Conservation (phyloP, 2,888 invertebrate species). For the Phortica magna region DNA sequence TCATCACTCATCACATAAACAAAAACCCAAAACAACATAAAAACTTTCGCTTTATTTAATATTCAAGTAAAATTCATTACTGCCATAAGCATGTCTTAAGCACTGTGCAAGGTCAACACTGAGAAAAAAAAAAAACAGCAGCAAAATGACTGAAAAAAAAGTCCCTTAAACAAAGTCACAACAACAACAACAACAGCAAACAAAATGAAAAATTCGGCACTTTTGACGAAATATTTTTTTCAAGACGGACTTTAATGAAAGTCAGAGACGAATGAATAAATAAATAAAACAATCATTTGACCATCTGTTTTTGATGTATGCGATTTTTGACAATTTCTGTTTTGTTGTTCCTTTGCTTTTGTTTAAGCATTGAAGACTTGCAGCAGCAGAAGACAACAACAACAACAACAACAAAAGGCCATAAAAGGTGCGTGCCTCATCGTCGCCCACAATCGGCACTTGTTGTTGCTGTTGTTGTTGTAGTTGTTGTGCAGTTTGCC, state of each 20-base stretch:
- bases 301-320: slow-evolving; percentile 14
- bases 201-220: not conserved
- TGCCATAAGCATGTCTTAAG: no score
- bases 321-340: not conserved
- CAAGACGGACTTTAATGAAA: slow-evolving; percentile 52
- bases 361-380: not conserved
- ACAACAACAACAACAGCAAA: not conserved
- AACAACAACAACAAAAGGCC: not conserved
- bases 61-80: no score
- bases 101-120: not conserved
- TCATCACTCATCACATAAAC: no score
- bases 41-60: no score
- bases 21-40: no score
- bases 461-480: not conserved
- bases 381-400: no score
- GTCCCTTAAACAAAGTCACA: slow-evolving; percentile 47
- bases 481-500: not conserved
- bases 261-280: slow-evolving; percentile 32
- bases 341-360: not conserved
- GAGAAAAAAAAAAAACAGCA: slow-evolving; percentile 33
- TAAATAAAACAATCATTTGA: not conserved
- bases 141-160: no score
- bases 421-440: slow-evolving; percentile 19
- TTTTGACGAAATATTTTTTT: not conserved
- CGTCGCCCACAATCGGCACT: slow-evolving; percentile 7